Base-by-base conservation (phyloP, 2,888 invertebrate species). In the Xanthorhoe spadicearia region DNA sequence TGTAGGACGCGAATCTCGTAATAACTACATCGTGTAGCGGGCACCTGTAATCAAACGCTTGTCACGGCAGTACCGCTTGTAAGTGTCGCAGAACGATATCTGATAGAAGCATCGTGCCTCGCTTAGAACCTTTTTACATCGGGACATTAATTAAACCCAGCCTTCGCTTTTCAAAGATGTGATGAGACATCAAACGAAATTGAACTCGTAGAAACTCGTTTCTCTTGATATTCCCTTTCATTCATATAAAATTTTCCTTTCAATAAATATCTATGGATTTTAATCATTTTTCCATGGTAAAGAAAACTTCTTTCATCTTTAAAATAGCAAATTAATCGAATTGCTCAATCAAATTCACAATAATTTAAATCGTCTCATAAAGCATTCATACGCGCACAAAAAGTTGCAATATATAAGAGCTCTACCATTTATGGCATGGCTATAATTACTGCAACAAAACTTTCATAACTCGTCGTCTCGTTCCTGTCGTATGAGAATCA, bases 381-480 rank as follows among this genome's bases (percentile, higher is more conserved):
- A 56, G 32, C 65, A 66, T 69, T 15, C 32, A 32, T 15, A 50
- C 70, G 74, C 69, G 38, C 35, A 19, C 56, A 49, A 60, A 57
- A 65, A 69, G 46, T 6, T 69, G 60, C 72, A 67, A 56, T 65
- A 43, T 56, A 63, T 61, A 68, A 64, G 60, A 76, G 81, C 76
- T 78, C 81, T 81, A 75, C 75, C 72, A 58, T 66, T 63, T 54
- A 70, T 55, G 66, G 58, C 71, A 77, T 75, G 80, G 83, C 79
- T 88, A 82, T 88, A 89, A 92, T 91, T 91, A 92, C 81, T 81
- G 79, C 81, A 80, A 80, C 85, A 83, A 87, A 88, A 87, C 87
- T 88, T 88, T 88, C 88, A 89, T 90, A 90, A 88, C 83, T 80
- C 78, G 69, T 70, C 69, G 61, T 69, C 68, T 53, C 49, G 66